Conservation (phyloP, 2,888 invertebrate species). For the Ditula angustiorana region DNA sequence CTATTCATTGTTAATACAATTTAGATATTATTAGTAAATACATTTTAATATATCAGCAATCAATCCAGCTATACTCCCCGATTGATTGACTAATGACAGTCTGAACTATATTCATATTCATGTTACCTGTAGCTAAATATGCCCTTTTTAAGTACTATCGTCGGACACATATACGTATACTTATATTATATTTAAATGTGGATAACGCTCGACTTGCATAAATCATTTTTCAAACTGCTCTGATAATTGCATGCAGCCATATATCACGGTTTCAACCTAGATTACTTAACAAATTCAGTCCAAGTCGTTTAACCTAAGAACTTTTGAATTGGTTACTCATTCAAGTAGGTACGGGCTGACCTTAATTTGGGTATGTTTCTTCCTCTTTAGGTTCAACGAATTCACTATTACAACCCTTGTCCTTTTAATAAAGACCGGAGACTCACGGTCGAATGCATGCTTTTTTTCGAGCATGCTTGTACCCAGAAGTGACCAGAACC, state of each 20-base stretch:
- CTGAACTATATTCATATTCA: too few species aligned
- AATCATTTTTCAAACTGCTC: neutral
- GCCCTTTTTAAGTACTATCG: too few species aligned
- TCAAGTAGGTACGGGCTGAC: constrained; percentile 18
- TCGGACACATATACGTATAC: neutral
- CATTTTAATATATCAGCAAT: too few species aligned
- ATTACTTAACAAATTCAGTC: constrained; percentile 23
- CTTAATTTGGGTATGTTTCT: constrained; percentile 20
- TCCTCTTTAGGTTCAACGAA: neutral
- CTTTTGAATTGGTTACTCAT: constrained; percentile 31
- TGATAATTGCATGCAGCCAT: constrained; percentile 12
- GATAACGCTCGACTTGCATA: neutral
- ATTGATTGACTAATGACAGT: too few species aligned
- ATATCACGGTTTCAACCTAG: constrained; percentile 27
- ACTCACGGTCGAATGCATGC: too few species aligned
- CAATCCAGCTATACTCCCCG: too few species aligned
- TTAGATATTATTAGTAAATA: too few species aligned
- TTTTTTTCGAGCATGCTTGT: too few species aligned
- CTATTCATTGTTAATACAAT: too few species aligned
- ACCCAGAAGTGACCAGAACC: too few species aligned
- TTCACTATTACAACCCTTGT: constrained; percentile 2
- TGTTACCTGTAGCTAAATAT: too few species aligned
- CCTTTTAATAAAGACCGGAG: constrained; percentile 58
- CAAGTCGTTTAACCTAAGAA: constrained; percentile 33
- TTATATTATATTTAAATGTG: neutral